These are phyloP conservation scores for Diaphora mendica DNA, from an alignment of 2,888 invertebrate species.

Conservation along the genomic window DNA sequence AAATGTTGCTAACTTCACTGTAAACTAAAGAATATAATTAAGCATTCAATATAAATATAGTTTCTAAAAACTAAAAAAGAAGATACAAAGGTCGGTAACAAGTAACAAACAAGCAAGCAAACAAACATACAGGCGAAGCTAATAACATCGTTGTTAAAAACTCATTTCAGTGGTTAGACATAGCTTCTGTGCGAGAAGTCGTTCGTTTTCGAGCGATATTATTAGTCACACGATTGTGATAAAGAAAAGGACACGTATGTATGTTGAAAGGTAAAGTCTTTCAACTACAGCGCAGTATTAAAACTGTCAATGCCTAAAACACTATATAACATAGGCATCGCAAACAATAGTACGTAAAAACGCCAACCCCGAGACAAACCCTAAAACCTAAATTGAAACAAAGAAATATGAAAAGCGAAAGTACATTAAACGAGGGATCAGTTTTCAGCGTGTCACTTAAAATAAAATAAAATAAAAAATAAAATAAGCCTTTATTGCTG, in stretches of 20 bases:
- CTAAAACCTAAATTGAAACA: not conserved
- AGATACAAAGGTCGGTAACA: too few relatives aligned
- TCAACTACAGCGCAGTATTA: not conserved
- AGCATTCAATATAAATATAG: too few relatives aligned
- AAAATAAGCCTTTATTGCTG: too few relatives aligned
- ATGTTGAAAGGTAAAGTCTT: not conserved
- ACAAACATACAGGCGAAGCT: too few relatives aligned
- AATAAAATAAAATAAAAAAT: too few relatives aligned
- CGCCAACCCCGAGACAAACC: not conserved
- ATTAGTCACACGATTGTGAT: not conserved
- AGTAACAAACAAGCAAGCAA: too few relatives aligned
- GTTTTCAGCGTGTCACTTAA: slow-evolving; percentile 18
- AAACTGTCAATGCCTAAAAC: not conserved
- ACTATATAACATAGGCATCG: not conserved
- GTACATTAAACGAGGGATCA: slow-evolving; percentile 15
- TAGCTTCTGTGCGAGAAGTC: not conserved
- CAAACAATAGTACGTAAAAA: not conserved
- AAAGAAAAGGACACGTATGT: not conserved
- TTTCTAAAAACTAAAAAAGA: too few relatives aligned
- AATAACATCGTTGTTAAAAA: too few relatives aligned
- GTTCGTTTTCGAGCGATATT: not conserved
- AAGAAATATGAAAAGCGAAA: slow-evolving; percentile 9
- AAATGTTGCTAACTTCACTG: too few relatives aligned
- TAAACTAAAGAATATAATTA: too few relatives aligned
- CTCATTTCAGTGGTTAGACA: too few relatives aligned